Evolutionary conservation across 2,888 invertebrate species (phyloP), one percentile per base, ranked within the genome.

Genomic region (Melitaea athalia): DNA sequence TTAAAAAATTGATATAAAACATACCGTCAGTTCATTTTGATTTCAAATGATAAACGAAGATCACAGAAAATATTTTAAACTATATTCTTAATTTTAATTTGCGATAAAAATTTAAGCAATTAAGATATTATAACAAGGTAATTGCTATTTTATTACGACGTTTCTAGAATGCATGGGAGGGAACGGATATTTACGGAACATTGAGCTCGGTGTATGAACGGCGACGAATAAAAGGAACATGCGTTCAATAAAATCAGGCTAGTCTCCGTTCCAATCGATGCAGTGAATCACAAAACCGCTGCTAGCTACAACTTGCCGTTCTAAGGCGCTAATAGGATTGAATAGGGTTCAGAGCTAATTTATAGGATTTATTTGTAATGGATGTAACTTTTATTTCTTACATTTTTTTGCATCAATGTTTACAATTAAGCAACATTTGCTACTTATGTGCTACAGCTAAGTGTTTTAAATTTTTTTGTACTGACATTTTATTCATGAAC

Each of bases 211-310:
- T 63, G 15, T 63, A 63, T 45, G 33, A 55, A 17, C 38, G 33
- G 55, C 60, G 55, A 55, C 43, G 49, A 57, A 67, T 57, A 57
- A 63, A 63, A 67, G 61, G 50, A 49, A 67, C 47, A 53, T n/a
- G 33, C 60, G 55, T 60, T 68, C 64, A 61, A 68, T 68, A 64
- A 60, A 68, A 60, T 60, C 55, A 59, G 43, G 57, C 62, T 42
- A 14, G 55, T 62, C 67, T 67, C 57, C 57, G 57, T 55, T 63
- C n/a, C 62, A 15, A 57, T 43, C 31, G 47, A 57, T 63, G 62
- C 55, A 67, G 47, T 66, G 47, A 45, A 60, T 66, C 49, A 31
- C 42, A 57, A 67, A 57, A 52, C 17, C 42, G 38, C n/a, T 60
- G 11, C 42, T 15, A 43, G 42, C 0, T 14, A 45, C 45, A 24